Evolutionary conservation across 2,888 invertebrate species (phyloP).

Genomic region (Muschampia staudingeri): DNA sequence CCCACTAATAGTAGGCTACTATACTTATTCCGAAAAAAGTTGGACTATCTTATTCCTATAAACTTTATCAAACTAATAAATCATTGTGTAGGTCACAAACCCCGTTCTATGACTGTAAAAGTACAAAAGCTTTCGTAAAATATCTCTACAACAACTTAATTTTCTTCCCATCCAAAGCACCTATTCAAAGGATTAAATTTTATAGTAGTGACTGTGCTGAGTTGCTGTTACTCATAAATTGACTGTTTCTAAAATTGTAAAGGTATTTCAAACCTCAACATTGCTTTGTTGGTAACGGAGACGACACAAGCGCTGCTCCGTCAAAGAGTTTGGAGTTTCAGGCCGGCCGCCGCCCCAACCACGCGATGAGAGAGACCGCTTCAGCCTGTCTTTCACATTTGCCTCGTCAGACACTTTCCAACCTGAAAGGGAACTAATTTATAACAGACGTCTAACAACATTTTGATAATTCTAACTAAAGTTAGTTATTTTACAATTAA

Average conservation of each 20-base stretch:
- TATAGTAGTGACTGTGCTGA: neutral
- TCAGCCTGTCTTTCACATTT: constrained; percentile 91
- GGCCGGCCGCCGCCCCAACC: constrained; percentile 91
- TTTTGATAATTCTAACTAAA: neutral
- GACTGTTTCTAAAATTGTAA: neutral
- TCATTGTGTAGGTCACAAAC: no score
- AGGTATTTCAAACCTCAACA: constrained; percentile 92
- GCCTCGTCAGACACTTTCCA: constrained; percentile 97
- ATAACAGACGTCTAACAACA: neutral
- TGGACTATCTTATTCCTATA: no score
- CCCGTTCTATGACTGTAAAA: no score
- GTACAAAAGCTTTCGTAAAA: no score
- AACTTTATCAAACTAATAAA: no score
- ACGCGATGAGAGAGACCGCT: constrained; percentile 91
- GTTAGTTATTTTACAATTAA: neutral
- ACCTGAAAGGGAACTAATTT: constrained; percentile 82
- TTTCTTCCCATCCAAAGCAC: neutral
- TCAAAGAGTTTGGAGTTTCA: constrained; percentile 92
- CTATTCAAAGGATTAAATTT: neutral
- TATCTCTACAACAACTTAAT: neutral
- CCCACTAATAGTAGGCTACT: no score
- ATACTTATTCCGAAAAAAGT: no score
- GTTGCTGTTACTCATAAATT: neutral
- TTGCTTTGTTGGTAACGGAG: constrained; percentile 98
- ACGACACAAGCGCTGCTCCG: constrained; percentile 93